Percentiles rank a stretch among this genome's conserved stretches.
phyloP scores from a whole-genome alignment of 1,140 invertebrate species.

The Heliconius hermathena region DNA sequence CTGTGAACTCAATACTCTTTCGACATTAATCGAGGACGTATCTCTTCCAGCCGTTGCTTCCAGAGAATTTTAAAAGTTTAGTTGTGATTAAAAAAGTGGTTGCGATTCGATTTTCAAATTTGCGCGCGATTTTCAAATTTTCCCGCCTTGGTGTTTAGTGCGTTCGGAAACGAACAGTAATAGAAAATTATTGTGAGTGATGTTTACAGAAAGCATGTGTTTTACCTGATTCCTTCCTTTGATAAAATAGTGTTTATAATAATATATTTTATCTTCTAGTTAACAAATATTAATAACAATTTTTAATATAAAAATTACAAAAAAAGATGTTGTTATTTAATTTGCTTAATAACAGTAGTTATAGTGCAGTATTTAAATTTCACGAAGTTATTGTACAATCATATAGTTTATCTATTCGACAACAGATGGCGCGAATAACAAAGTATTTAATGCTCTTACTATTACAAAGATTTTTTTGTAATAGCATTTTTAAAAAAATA shows the following conservation, averaged over 20 bases:
- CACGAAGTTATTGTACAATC: background rate
- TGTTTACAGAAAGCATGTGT: slow-evolving; percentile 32
- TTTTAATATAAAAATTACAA: background rate
- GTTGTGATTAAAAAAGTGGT: slow-evolving; percentile 39
- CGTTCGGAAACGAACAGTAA: slow-evolving; percentile 48
- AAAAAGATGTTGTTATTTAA: background rate
- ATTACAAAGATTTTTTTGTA: background rate
- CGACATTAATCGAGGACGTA: slow-evolving; percentile 70
- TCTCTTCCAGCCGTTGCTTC: slow-evolving; percentile 61
- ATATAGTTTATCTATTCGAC: slow-evolving; percentile 49
- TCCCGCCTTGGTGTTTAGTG: slow-evolving; percentile 50
- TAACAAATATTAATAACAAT: slow-evolving; percentile 7
- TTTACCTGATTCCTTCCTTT: slow-evolving; percentile 4
- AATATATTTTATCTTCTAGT: slow-evolving; percentile 3
- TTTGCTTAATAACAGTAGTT: background rate
- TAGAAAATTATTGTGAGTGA: slow-evolving; percentile 53
- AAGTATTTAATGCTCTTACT: background rate
- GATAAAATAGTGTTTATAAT: background rate
- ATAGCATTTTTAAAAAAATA: too few relatives aligned
- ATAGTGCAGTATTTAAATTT: background rate
- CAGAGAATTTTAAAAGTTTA: slow-evolving; percentile 46
- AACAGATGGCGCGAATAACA: slow-evolving; percentile 51
- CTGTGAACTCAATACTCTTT: slow-evolving; percentile 74
- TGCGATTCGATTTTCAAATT: slow-evolving; percentile 57
- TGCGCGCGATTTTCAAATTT: slow-evolving; percentile 43